A percentile compares a stretch with the other conserved stretches of the same genome.
Conservation (phyloP, 2,888 invertebrate species). For the Arrhopalites spinosus region DNA sequence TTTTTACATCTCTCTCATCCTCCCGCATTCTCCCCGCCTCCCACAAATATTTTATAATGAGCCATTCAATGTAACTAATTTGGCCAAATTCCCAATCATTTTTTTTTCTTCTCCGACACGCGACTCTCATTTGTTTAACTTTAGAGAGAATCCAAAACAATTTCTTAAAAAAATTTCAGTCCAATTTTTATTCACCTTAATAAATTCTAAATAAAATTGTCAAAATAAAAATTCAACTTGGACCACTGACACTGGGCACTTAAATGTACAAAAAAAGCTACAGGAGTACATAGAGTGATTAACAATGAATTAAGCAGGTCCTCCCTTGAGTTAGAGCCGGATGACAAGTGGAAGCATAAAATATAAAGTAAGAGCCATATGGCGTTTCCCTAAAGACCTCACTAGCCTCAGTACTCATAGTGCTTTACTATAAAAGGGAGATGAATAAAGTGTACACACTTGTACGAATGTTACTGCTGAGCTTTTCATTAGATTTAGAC, state of each 20-base stretch:
- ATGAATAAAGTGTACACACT: neutral
- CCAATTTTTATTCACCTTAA: too few species aligned
- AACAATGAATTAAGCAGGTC: slow-evolving; percentile 18
- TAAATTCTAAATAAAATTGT: neutral
- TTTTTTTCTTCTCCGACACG: too few species aligned
- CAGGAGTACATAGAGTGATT: neutral
- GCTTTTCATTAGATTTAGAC: slow-evolving; percentile 55
- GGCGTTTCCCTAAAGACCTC: slow-evolving; percentile 22
- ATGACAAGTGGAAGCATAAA: slow-evolving; percentile 15
- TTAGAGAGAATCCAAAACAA: too few species aligned
- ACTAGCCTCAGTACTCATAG: neutral
- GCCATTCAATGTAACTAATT: too few species aligned
- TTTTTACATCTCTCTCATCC: too few species aligned
- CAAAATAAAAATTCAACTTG: too few species aligned
- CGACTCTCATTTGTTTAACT: too few species aligned
- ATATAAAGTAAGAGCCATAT: neutral
- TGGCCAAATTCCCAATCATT: too few species aligned
- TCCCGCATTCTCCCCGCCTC: too few species aligned
- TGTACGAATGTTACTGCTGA: slow-evolving; percentile 28
- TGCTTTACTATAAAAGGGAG: neutral
- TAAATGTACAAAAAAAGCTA: neutral
- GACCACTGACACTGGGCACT: too few species aligned
- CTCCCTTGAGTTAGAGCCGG: neutral
- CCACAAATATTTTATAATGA: too few species aligned
- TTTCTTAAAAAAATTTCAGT: too few species aligned